Base-by-base conservation (phyloP, 2,888 invertebrate genomes). In the Anoncus sp. region DNA sequence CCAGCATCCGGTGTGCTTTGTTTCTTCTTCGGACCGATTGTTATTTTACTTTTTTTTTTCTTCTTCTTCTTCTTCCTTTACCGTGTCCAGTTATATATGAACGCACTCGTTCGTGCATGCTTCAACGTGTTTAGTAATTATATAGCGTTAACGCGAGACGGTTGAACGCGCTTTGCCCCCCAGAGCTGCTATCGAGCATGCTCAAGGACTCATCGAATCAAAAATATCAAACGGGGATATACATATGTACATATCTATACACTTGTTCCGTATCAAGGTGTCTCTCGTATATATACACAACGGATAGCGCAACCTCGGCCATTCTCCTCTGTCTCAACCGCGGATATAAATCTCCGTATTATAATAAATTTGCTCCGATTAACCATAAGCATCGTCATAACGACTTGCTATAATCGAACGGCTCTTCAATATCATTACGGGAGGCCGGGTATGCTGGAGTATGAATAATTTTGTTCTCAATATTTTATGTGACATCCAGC, bases 121-220 rank as follows among this genome's bases (percentile, higher is more conserved):
- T 38, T 10, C 10, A 38, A 45, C 45, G 4, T 18, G 16, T 4
- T 45, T 12, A n/a, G 16, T 18, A 18, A 45, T 18, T 45, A 18
- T 45, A 18, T 9, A 16, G 6, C 45, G 16, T 18, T 3, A 40
- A 67, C 45, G 69, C 45, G 69, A 69, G 45, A 69, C 69, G 69
- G 59, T 69, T 69, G 69, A 69, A 59, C 69, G 69, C 45, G 69
- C 63, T 51, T 35, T 49, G 49, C 22, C 57, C 5, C 22, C 57
- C 5, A 35, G 35, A 55, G 35, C n/a, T 18, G 22, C 40, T 7
- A n/a, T 22, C 20, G 63, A 40, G 40, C 22, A 22, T 49, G 57
- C 65, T 67, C 66, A 74, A 74, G 66, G 66, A 66, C 74, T 74
- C 57, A 12, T 60, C 51, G 66, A 74, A 67, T 53, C 49, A 59